phyloP scores from a whole-genome alignment of 2,797 vertebrate genomes.

The Coranthus polyacanthus region DNA sequence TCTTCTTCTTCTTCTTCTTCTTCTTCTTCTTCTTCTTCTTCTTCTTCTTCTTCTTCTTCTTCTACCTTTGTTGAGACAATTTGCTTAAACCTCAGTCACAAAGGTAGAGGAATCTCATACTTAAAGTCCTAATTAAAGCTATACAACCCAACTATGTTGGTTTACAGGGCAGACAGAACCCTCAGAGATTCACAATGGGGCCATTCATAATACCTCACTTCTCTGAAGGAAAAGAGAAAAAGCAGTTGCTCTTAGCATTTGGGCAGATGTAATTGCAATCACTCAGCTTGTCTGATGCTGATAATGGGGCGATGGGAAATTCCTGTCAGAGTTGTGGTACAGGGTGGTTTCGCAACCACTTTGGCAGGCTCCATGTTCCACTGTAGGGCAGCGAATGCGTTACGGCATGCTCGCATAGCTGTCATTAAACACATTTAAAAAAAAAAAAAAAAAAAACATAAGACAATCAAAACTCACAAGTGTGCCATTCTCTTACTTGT shows the following conservation, averaged over 20 bases:
- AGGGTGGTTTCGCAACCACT: conserved; percentile 84
- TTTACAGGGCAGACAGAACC: conserved; percentile 80
- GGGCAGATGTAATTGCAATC: conserved; percentile 89
- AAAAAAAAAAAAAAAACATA: conserved; percentile 61
- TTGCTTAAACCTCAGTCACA: conserved; percentile 69
- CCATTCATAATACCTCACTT: conserved; percentile 83
- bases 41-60: neutral
- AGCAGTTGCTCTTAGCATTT: conserved; percentile 85
- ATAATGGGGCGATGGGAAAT: conserved; percentile 90
- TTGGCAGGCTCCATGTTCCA: conserved; percentile 83
- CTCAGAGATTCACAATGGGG: conserved; percentile 81
- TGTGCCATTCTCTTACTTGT: conserved; percentile 58
- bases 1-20: neutral
- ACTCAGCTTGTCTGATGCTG: conserved; percentile 90
- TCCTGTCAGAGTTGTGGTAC: conserved; percentile 85
- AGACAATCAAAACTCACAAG: conserved; percentile 80
- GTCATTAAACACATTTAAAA: conserved; percentile 83
- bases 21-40: neutral
- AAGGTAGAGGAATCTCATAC: conserved; percentile 82
- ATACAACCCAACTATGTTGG: conserved; percentile 73
- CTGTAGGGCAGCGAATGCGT: conserved; percentile 84
- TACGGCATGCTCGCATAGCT: conserved; percentile 84
- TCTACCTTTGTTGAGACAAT: conserved; percentile 26
- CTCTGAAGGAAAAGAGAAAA: conserved; percentile 70
- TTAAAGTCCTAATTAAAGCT: conserved; percentile 82